Conservation (phyloP, 2,113 vertebrate species). For the Erythrocercus mccallii region DNA sequence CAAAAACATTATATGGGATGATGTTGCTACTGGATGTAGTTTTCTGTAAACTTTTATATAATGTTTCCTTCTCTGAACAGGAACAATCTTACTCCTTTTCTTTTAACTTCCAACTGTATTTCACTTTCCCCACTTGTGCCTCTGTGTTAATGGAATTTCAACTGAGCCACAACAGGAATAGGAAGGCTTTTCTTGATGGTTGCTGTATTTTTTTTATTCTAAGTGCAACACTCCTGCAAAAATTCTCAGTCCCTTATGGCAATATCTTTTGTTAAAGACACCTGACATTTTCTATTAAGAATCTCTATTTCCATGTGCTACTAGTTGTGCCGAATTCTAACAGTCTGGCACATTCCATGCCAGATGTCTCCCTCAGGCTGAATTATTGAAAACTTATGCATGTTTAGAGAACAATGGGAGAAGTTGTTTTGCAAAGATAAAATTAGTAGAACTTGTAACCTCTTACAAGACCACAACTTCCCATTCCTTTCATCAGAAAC, state of each 20-base stretch:
- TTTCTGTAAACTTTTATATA: background rate
- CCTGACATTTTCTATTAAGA: background rate
- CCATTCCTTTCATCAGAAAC: background rate
- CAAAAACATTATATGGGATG: background rate
- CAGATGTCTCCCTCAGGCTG: constrained; percentile 7
- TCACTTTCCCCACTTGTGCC: background rate
- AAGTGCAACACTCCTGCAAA: background rate
- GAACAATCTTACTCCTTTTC: background rate
- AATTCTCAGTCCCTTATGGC: background rate
- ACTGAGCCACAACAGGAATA: background rate
- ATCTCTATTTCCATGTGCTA: constrained; percentile 12
- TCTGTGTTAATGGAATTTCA: background rate
- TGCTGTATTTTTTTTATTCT: background rate
- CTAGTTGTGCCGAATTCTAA: background rate
- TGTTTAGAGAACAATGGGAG: constrained; percentile 39
- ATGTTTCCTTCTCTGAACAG: background rate
- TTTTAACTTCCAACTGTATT: background rate
- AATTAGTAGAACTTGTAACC: background rate
- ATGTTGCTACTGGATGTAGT: background rate
- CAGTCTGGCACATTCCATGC: background rate
- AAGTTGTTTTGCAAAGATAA: background rate
- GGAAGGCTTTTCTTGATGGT: background rate
- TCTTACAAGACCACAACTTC: background rate
- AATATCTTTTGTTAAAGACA: constrained; percentile 7
- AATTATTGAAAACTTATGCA: background rate